Evolutionary conservation across 1,140 invertebrate species (phyloP).

Genomic region (Leptonema lineaticorne): DNA sequence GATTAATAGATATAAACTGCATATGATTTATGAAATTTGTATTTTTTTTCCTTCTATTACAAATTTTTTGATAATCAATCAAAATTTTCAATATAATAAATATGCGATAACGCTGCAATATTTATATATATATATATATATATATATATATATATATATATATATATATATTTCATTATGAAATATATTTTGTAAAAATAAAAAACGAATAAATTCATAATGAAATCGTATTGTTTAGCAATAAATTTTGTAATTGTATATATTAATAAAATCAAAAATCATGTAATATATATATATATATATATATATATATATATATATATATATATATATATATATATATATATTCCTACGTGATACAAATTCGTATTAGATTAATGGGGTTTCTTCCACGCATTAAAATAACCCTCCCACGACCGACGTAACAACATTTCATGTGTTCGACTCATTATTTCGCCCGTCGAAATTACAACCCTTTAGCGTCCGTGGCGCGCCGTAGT

Average conservation of each 20-base stretch:
- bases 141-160: neutral
- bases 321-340: neutral
- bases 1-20: too few species aligned
- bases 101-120: too few species aligned
- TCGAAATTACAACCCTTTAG: conserved; percentile 3
- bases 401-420: neutral
- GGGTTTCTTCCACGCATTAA: neutral
- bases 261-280: too few species aligned
- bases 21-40: too few species aligned
- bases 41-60: too few species aligned
- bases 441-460: neutral
- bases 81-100: too few species aligned
- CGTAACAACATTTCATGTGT: neutral
- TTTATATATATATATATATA: neutral
- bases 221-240: too few species aligned
- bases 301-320: neutral
- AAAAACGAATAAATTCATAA: too few species aligned
- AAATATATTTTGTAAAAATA: too few species aligned
- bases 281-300: neutral
- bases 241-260: too few species aligned
- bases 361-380: neutral
- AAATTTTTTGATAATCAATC: too few species aligned
- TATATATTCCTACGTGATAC: neutral
- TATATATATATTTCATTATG: neutral
- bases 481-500: neutral